These are phyloP conservation scores for Petrophora chlorosata DNA, from an alignment of 2,888 invertebrate species.

Conservation along the genomic window DNA sequence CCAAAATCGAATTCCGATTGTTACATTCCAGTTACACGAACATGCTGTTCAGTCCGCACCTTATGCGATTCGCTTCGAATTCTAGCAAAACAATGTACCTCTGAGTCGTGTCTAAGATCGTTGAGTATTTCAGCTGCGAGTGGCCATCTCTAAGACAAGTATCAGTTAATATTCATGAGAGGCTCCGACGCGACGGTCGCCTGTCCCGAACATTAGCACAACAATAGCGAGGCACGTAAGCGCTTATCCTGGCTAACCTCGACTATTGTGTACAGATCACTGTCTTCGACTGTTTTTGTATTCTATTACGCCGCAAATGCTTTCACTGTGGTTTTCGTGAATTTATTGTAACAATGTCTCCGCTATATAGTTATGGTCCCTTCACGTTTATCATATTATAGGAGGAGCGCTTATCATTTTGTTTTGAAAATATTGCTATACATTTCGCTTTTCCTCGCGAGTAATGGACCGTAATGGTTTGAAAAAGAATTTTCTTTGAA, in stretches of 20 bases:
- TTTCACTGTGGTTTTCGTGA: conserved; percentile 36
- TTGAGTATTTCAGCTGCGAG: conserved; percentile 58
- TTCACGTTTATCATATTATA: conserved; percentile 16
- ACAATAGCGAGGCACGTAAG: conserved; percentile 64
- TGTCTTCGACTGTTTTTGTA: conserved; percentile 57
- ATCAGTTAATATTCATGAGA: conserved; percentile 78
- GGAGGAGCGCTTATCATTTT: conserved; percentile 7
- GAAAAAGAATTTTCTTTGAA: conserved; percentile 18
- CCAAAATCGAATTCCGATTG: too few species aligned
- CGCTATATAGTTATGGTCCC: conserved; percentile 6
- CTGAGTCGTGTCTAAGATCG: conserved; percentile 51
- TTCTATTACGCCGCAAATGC: conserved; percentile 40
- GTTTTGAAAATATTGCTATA: conserved; percentile 35
- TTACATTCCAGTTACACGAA: too few species aligned
- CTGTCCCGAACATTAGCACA: conserved; percentile 69
- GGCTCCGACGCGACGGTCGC: conserved; percentile 52
- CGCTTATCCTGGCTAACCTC: conserved; percentile 62
- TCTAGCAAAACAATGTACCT: conserved; percentile 38
- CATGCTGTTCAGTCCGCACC: too few species aligned
- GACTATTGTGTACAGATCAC: conserved; percentile 61
- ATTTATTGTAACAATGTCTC: conserved; percentile 36
- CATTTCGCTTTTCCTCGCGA: conserved; percentile 26
- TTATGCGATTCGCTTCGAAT: conserved; percentile 38
- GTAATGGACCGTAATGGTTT: conserved; percentile 15
- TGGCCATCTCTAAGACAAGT: conserved; percentile 65